Evolutionary conservation across 2,113 vertebrate species (phyloP).

Genomic region (Australoheros scitulus): DNA sequence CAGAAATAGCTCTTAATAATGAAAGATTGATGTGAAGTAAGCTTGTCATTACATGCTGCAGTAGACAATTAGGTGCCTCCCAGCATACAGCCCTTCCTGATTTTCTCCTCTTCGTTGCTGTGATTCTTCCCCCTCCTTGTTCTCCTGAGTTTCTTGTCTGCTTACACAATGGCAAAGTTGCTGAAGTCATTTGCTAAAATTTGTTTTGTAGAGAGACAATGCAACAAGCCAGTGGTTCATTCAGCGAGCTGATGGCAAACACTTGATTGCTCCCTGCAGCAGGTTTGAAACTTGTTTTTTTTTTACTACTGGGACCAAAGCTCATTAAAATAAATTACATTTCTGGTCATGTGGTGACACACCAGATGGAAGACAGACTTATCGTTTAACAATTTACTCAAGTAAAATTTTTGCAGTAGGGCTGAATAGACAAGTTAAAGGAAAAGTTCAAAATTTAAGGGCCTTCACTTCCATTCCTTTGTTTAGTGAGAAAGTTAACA

Average conservation of each 20-base stretch:
- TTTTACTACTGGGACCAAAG: conserved; percentile 22
- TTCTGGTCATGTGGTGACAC: conserved; percentile 29
- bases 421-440: not conserved
- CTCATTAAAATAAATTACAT: conserved; percentile 47
- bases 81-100: conserved; percentile 48
- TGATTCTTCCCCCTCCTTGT: not conserved
- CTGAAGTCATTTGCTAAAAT: conserved; percentile 39
- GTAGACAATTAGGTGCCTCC: conserved; percentile 83
- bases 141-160: not conserved
- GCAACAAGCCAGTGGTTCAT: conserved; percentile 31
- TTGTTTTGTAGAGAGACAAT: conserved; percentile 35
- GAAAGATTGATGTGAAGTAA: conserved; percentile 82
- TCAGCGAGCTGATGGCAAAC: conserved; percentile 28
- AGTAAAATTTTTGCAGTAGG: not conserved
- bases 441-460: not conserved
- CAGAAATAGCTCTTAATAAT: conserved; percentile 83
- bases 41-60: conserved; percentile 83
- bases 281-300: conserved; percentile 20
- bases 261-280: conserved; percentile 22
- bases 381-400: not conserved
- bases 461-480: not conserved
- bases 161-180: conserved; percentile 28
- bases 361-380: not conserved
- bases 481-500: not conserved
- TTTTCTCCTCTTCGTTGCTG: conserved; percentile 23